phyloP scores from a whole-genome alignment of 2,888 invertebrate species.

The Norana najaformis region DNA sequence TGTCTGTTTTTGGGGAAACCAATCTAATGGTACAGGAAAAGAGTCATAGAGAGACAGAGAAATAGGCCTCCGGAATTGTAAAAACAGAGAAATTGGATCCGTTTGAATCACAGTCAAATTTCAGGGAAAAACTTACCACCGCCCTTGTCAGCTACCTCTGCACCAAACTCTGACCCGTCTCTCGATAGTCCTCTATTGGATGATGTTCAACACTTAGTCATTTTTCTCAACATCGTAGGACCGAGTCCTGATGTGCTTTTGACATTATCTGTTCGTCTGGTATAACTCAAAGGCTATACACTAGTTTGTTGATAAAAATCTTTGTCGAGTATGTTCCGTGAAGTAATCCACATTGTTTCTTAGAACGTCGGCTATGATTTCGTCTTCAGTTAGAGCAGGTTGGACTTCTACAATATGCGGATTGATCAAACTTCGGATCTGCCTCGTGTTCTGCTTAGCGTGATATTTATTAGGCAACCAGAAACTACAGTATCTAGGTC shows the following conservation, averaged over 20 bases:
- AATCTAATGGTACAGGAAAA: not conserved
- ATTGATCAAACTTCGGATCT: not conserved
- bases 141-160: not conserved
- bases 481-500: too few species aligned
- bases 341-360: constrained; percentile 24
- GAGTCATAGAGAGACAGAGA: not conserved
- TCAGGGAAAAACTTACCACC: constrained; percentile 10
- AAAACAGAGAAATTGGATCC: not conserved
- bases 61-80: not conserved
- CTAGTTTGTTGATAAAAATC: not conserved
- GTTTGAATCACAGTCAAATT: not conserved
- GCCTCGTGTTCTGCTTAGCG: not conserved
- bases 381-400: not conserved
- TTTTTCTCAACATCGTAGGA: not conserved
- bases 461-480: too few species aligned
- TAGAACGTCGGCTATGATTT: not conserved
- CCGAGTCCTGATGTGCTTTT: not conserved
- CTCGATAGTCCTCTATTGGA: not conserved
- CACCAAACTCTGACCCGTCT: not conserved
- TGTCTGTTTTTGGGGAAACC: too few species aligned
- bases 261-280: not conserved
- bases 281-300: not conserved
- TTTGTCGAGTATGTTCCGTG: not conserved
- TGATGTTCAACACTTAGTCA: not conserved
- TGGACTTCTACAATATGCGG: not conserved